Conservation (phyloP, 1,140 invertebrate species). For the Tetragonula clypearis region DNA sequence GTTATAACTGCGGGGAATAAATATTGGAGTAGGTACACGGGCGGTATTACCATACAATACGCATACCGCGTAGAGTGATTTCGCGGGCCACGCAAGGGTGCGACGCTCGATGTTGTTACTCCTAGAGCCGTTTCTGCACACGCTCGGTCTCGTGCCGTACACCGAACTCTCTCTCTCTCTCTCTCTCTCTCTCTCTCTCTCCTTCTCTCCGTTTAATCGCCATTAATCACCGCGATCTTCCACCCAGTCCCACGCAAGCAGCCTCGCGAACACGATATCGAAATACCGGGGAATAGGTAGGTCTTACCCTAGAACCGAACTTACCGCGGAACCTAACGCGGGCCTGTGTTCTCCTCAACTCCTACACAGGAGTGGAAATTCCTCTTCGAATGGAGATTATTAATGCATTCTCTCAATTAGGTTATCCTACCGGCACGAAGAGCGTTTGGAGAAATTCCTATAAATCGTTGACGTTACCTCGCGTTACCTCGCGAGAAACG, state of each 20-base stretch:
- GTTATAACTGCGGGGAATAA: constrained; percentile 69
- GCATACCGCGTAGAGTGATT: constrained; percentile 69
- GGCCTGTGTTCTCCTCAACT: constrained; percentile 16
- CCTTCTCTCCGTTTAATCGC: constrained; percentile 59
- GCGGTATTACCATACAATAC: constrained; percentile 72
- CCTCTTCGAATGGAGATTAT: constrained; percentile 8
- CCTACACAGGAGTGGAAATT: constrained; percentile 10
- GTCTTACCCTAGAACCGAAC: constrained; percentile 50
- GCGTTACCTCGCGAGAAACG: not conserved
- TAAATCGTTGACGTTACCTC: too few species aligned
- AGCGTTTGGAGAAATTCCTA: too few species aligned
- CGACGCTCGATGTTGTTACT: constrained; percentile 64
- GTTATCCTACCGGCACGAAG: not conserved
- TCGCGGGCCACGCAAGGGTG: constrained; percentile 67
- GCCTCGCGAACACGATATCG: constrained; percentile 55
- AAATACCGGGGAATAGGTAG: constrained; percentile 60
- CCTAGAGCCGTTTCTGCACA: constrained; percentile 55
- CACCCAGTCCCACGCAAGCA: constrained; percentile 59
- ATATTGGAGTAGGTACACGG: constrained; percentile 71
- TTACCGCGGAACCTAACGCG: constrained; percentile 28
- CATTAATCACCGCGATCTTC: constrained; percentile 68
- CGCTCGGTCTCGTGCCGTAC: constrained; percentile 23
- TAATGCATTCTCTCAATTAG: not conserved
- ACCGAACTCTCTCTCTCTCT: constrained; percentile 39
- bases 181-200: constrained; percentile 48